Evolutionary conservation across 2,113 vertebrate species (phyloP), one percentile per base, ranked within the genome.

Genomic region (Psittacus erithacus): DNA sequence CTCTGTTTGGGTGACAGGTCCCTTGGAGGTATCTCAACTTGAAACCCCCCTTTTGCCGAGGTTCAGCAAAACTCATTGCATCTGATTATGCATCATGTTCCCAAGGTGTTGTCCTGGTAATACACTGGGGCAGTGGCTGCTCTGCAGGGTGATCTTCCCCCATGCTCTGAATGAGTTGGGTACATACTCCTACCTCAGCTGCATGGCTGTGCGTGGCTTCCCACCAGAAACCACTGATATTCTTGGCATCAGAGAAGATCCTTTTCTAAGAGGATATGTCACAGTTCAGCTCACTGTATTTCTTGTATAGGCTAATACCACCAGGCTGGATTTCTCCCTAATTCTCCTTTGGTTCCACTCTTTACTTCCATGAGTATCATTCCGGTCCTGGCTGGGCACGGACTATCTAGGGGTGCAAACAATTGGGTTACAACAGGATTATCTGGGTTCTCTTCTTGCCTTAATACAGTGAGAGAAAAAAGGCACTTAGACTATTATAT

Each of bases 341-440:
- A 95, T 95, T 96, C 83, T 92, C 73, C 92, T 88, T 95, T 85
- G 85, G 93, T 96, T 96, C 83, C 88, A 94, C 69, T 17, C 92
- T 93, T 93, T 80, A 41, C 82, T 84, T 82, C 64, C 67, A 57
- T 0, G 25, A 86, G 83, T 92, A 93, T 95, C 77, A 57, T 76
- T 92, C 62, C 80, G 38, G 47, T 78, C 69, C 69, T 4, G 15
- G 53, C 59, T 93, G 90, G 80, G 82, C 73, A 60, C 25, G 4
- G 82, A 88, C 60, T 90, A 86, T 86, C 69, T 86, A 24, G 5
- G 73, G 90, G 86, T 67, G 39, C 88, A 90, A 96, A 96, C 86
- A 97, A 93, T 88, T 92, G 96, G 86, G 79, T 92, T 84, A 82
- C 88, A 93, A 88, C 65, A 91, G 96, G 93, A 96, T 94, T 91